Evolutionary conservation across 92 coral and sea anemone genomes (phyloP).

Genomic region (Diadumene lineata): DNA sequence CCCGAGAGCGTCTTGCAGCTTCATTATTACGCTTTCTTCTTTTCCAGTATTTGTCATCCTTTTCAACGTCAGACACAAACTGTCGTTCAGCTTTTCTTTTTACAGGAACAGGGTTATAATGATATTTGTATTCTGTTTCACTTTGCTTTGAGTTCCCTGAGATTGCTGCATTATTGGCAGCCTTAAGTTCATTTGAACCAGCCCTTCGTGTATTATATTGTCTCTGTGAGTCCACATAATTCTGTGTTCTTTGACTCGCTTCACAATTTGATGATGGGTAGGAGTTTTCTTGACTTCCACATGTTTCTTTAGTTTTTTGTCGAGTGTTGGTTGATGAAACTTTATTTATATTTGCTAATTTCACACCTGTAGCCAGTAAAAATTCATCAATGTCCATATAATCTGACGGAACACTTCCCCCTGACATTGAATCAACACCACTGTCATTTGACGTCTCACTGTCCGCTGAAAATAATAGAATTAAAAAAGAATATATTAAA

Average conservation of each 20-base stretch:
- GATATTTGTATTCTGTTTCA: conserved; percentile 11
- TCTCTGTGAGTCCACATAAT: neutral
- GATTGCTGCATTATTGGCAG: neutral
- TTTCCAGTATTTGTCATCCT: conserved; percentile 71
- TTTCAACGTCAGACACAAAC: conserved; percentile 28
- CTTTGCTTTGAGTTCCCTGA: conserved; percentile 5
- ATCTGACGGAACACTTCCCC: conserved; percentile 55
- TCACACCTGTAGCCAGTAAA: conserved; percentile 39
- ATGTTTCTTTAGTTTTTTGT: neutral
- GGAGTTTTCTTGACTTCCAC: neutral
- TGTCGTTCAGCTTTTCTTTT: conserved; percentile 53
- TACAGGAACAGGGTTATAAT: conserved; percentile 63
- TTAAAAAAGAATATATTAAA: neutral
- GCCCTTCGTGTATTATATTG: neutral
- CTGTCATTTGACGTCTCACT: conserved; percentile 57
- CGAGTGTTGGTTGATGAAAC: neutral
- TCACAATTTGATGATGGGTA: neutral
- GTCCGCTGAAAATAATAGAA: conserved; percentile 31
- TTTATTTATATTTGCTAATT: neutral
- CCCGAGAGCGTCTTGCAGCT: conserved; percentile 69
- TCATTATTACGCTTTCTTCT: conserved; percentile 67
- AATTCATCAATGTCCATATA: conserved; percentile 73
- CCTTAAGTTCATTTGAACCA: neutral
- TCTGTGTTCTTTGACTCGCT: neutral
- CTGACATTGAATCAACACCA: conserved; percentile 55